Evolutionary conservation across 2,113 vertebrate genomes (phyloP), one percentile per base, ranked within the genome.

Genomic region (Paramormyrops kingsleyae): DNA sequence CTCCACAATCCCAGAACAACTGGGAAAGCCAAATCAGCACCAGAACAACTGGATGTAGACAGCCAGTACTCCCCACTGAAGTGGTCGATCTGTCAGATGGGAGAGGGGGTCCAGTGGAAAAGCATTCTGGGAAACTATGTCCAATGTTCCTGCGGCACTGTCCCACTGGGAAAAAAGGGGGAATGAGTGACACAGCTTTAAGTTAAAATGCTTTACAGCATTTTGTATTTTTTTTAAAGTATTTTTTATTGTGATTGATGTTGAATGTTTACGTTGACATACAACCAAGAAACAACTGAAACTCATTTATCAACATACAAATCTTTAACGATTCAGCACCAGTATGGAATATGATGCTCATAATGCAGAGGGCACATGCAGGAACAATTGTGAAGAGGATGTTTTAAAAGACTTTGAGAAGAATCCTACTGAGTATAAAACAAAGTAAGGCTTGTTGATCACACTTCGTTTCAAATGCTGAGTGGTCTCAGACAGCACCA

Each of bases 311-410:
- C n/a, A 39, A 44, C 88, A 59, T 83, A 42, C 31, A 53, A 59
- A 74, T 83, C 52, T 59, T 89, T 19, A 47, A 50, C 35, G 77
- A 46, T 50, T 84, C 80, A 90, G 90, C 87, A 88, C 77, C 90
- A 86, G 44, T 9, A 70, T 52, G 59, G 15, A 66, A 42, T 70
- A 35, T 50, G 31, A 89, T 21, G 88, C 52, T 27, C 42, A 42
- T 59, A 80, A 24, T 12, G 39, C 19, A 52, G 49, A 31, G 42
- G 13, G 9, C 88, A 84, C 77, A 56, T 39, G 77, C 50, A 59
- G 70, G 47, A 53, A 89, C 15, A 89, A 52, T 77, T 9, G 77
- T 39, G 39, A 44, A 46, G 15, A 27, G 50, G 19, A 53, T 46
- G 39, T 66, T 80, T 10, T 49, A 66, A 46, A 52, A 44, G 87